Percentiles rank a stretch among this genome's conserved stretches.
Conservation (phyloP, 2,888 invertebrate genomes). For the Deroplatys truncata region DNA sequence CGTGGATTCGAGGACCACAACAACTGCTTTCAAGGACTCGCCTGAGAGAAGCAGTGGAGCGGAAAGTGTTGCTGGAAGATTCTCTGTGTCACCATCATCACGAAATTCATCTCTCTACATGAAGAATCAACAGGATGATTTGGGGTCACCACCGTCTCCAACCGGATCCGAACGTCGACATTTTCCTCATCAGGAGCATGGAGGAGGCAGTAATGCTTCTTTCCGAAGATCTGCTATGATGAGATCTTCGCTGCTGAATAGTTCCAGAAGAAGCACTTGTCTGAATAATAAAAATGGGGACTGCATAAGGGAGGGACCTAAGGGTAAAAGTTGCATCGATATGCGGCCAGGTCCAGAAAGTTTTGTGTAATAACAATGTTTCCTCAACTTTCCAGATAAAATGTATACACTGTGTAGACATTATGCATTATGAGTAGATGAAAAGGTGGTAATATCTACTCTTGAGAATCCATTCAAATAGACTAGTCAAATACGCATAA, state of each 20-base stretch:
- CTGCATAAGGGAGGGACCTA: background rate
- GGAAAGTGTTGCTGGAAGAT: background rate
- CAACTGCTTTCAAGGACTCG: constrained; percentile 3
- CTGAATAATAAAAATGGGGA: background rate
- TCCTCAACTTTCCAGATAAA: too few species aligned
- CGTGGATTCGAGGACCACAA: constrained; percentile 30
- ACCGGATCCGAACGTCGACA: background rate
- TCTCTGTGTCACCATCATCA: background rate
- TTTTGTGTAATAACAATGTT: background rate
- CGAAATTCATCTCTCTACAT: background rate
- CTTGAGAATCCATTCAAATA: too few species aligned
- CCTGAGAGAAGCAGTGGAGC: background rate
- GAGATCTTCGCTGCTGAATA: background rate
- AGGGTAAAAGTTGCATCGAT: background rate
- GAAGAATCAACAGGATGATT: background rate
- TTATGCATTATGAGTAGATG: too few species aligned
- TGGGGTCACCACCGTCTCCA: background rate
- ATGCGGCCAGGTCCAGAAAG: background rate
- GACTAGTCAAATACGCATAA: too few species aligned
- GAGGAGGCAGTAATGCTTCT: background rate
- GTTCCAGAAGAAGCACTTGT: background rate
- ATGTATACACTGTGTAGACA: too few species aligned
- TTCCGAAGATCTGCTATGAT: constrained; percentile 18
- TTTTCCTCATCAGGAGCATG: background rate
- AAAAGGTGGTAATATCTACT: too few species aligned